Evolutionary conservation across 2,113 vertebrate species (phyloP).

Genomic region (Sula dactylatra): DNA sequence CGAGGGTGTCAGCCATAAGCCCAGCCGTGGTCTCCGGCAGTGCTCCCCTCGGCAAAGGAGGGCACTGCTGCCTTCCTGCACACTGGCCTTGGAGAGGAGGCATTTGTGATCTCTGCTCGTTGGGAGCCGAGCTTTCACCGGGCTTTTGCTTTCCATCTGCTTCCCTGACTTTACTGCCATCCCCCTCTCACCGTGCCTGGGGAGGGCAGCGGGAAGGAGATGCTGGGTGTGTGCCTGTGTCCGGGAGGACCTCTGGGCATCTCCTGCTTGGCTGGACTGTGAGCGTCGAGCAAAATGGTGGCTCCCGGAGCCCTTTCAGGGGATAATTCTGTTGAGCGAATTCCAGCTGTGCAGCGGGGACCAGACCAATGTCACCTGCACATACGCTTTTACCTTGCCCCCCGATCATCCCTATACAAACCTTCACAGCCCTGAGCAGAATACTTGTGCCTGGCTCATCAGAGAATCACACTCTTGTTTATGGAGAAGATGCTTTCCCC

Average conservation of each 20-base stretch:
- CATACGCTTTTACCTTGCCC: accelerated
- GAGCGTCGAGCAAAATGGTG: neutral
- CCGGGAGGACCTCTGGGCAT: neutral
- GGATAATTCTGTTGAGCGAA: neutral
- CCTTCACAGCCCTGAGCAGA: neutral
- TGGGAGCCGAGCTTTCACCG: neutral
- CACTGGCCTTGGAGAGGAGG: neutral
- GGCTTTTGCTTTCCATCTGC: neutral
- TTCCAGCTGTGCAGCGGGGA: conserved; percentile 9
- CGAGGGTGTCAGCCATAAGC: neutral
- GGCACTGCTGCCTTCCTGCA: neutral
- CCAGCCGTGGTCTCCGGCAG: neutral
- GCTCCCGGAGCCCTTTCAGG: conserved; percentile 13
- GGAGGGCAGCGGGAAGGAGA: neutral
- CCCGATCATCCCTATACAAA: accelerated
- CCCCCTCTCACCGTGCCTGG: accelerated
- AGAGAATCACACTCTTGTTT: neutral
- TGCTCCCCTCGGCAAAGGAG: neutral
- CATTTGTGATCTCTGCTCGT: neutral
- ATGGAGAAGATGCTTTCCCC: neutral
- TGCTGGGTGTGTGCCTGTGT: neutral
- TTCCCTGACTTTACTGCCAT: neutral
- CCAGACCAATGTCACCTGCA: neutral
- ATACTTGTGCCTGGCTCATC: neutral
- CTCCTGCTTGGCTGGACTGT: neutral